Base-by-base conservation (phyloP, 1,140 invertebrate species). In the Zaprionus camerounensis region DNA sequence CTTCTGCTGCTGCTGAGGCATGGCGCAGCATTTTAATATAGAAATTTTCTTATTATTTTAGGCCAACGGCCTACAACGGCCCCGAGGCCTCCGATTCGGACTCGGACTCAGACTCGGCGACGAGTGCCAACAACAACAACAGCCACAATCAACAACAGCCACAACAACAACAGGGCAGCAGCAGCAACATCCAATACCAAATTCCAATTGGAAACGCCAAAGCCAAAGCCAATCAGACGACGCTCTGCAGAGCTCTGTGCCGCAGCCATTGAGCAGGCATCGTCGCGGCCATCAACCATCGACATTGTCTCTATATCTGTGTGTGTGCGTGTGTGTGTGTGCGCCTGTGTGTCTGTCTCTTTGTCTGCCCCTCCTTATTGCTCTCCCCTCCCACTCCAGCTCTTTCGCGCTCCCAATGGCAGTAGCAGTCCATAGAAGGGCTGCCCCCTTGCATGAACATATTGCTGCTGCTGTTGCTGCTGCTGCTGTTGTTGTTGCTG, bases 11-110 rank as follows among this genome's bases (percentile, higher is more conserved):
- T 57, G 69, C 44, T 71, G 83, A 86, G 85, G 81, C 81, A 87
- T 87, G 84, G 84, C 85, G 76, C 77, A 90, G 84, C 84, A 88
- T 88, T 88, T 88, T 88, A 88, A 88, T 88, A 90, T 88, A 88
- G 84, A 88, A 88, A 88, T 88, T 88, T 88, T 90, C 84, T 88
- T 84, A 90, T 88, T 84, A 90, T 88, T 88, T 88, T 88, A 88
- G 84, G 84, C 85, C 84, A 88, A 88, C 84, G 84, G 84, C 84
- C 84, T 88, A 88, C 84, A 90, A 88, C 85, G 84, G 84, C 84
- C 84, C 78, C 84, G 61, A 70, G 66, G 53, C 72, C 72, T 75
- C 72, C 56, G 34, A 24, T 1, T 36, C 17, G 11, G 49, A 24
- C 7, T 38, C 17, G 5, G 49, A 51, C 62, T 41, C 15, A 31